phyloP scores from a whole-genome alignment of 2,113 vertebrate genomes.

The Nanger granti region DNA sequence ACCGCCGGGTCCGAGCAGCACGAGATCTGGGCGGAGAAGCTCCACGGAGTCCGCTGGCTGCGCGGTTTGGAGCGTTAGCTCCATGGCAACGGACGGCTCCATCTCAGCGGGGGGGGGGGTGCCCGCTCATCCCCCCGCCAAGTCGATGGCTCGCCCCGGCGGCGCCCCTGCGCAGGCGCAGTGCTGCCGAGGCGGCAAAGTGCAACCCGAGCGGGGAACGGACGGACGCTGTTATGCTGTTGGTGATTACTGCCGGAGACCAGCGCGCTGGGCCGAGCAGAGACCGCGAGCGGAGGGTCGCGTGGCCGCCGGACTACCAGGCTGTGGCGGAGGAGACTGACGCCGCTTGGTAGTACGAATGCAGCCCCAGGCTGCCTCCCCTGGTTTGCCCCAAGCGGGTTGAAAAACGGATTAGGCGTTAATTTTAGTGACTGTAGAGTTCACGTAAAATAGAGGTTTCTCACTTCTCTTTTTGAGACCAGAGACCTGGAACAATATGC shows the following conservation, averaged over 20 bases:
- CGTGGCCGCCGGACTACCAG: background rate
- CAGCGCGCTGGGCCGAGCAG: background rate
- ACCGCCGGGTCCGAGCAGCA: too few relatives aligned
- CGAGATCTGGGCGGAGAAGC: too few relatives aligned
- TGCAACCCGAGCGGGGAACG: rapidly evolving
- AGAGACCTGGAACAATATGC: rapidly evolving
- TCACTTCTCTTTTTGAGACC: background rate
- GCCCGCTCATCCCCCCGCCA: background rate
- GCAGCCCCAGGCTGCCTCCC: background rate
- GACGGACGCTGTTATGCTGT: rapidly evolving
- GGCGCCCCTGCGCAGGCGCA: background rate
- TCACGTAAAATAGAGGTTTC: rapidly evolving
- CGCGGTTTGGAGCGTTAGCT: too few relatives aligned
- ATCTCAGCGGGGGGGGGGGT: background rate
- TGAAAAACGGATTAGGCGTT: too few relatives aligned
- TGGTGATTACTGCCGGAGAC: background rate
- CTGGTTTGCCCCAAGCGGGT: background rate
- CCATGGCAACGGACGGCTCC: background rate
- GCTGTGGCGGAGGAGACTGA: background rate
- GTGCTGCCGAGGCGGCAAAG: background rate
- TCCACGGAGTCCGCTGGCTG: too few relatives aligned
- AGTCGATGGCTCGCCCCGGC: background rate
- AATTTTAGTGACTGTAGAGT: background rate
- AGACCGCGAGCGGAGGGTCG: background rate
- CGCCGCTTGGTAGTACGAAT: background rate